phyloP scores from a whole-genome alignment of 2,797 vertebrate species.

The Sus cebifrons region DNA sequence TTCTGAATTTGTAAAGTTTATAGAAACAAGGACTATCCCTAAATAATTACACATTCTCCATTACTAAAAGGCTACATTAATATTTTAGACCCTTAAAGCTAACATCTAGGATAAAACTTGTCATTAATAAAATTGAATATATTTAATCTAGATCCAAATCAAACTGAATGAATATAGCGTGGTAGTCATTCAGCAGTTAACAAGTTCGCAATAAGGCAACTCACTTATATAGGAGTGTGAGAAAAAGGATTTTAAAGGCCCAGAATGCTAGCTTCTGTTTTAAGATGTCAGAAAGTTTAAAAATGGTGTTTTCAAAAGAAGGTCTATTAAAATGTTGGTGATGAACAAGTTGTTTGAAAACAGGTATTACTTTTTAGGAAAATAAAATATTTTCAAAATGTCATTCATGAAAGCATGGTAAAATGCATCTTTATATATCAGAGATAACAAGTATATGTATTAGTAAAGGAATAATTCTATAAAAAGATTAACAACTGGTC shows the following conservation, averaged over 20 bases:
- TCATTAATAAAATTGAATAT: conserved; percentile 60
- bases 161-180: conserved; percentile 40
- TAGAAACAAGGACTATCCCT: not conserved
- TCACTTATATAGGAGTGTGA: not conserved
- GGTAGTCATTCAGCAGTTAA: not conserved
- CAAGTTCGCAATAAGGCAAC: conserved; percentile 41
- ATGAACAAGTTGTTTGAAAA: conserved; percentile 2
- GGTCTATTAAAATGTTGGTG: not conserved
- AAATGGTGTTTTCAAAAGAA: conserved; percentile 15
- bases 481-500: conserved; percentile 25
- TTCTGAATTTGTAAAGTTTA: conserved; percentile 51
- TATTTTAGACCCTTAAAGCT: conserved; percentile 50
- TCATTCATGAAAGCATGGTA: not conserved
- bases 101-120: conserved; percentile 54
- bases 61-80: conserved; percentile 59
- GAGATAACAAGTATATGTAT: not conserved
- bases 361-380: conserved; percentile 1
- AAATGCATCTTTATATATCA: conserved; percentile 8
- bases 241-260: conserved; percentile 46
- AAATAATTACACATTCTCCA: conserved; percentile 33
- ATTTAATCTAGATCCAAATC: conserved; percentile 51
- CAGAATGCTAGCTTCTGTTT: conserved; percentile 27
- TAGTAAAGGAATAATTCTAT: conserved; percentile 1
- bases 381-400: conserved; percentile 18
- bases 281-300: conserved; percentile 48